These are phyloP conservation scores for Porphyrio hochstetteri DNA, from an alignment of 2,113 vertebrate species.

Conservation along the genomic window DNA sequence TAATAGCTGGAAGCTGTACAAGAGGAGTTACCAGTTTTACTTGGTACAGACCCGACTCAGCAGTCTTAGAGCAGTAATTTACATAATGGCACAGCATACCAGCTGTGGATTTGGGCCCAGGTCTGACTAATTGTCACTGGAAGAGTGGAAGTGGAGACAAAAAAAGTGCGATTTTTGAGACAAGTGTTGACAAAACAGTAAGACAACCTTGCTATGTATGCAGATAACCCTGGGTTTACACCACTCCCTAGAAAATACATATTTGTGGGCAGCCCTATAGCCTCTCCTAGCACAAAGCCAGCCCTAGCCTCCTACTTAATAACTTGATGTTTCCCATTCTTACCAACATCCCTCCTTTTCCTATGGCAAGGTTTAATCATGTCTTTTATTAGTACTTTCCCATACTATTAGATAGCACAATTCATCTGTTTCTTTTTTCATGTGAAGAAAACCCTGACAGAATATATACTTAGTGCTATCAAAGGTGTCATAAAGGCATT, in stretches of 20 bases:
- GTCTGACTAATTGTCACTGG: neutral
- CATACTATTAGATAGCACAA: neutral
- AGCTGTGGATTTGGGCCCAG: neutral
- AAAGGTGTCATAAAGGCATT: neutral
- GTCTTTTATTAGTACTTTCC: neutral
- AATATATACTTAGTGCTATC: neutral
- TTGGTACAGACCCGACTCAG: neutral
- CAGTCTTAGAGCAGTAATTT: neutral
- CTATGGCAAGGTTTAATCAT: neutral
- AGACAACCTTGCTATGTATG: neutral
- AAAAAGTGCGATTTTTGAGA: neutral
- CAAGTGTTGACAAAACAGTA: neutral
- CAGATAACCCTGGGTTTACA: neutral
- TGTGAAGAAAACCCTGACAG: neutral
- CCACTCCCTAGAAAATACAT: neutral
- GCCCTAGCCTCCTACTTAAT: neutral
- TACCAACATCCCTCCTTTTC: neutral
- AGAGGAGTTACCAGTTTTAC: slow-evolving; percentile 53
- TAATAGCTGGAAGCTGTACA: neutral
- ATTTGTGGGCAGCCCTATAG: neutral
- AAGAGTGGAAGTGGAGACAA: neutral
- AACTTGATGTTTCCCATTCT: neutral
- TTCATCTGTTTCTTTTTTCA: neutral
- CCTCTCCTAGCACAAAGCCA: neutral
- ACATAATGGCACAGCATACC: neutral